Evolutionary conservation across 92 coral and sea anemone genomes (phyloP), one percentile per base, ranked within the genome.

Genomic region (Montipora capitata): DNA sequence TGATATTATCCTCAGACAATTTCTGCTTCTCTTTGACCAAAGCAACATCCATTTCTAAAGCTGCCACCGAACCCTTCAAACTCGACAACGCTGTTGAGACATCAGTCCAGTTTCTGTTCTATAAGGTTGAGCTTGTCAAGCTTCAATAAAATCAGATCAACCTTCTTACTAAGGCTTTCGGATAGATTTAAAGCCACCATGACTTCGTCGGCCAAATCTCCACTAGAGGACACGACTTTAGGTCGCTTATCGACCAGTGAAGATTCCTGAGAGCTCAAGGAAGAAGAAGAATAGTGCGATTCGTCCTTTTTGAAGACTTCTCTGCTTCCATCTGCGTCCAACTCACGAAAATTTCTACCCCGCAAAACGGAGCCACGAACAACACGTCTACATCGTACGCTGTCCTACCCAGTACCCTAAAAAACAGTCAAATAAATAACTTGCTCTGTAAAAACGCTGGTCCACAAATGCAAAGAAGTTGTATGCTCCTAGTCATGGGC

Each of bases 301-400:
- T 10, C 62, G 13, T 5, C 12, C 62, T 14, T 56, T 56, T 56
- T 56, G 9, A 15, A 56, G 12, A 15, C 13, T 13, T 56, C 13
- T 56, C 62, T 56, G 14, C n/a, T 2, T 56, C 62, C n/a, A 10
- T 56, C 62, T 6, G 62, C 62, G 35, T 72, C 84, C 78, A 77
- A 67, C 1, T 45, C 51, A 45, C 51, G 51, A 45, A 45, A 45
- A 2, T 2, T 45, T 45, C 1, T 45, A 2, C 51, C 7, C 51
- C 51, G 51, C 85, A 1, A 59, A 41, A 69, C 44, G 35, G 39
- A 35, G 67, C 93, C 77, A 42, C 45, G 44, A 16, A 76, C 52
- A 57, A 45, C 51, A 45, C 51, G 51, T 45, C 51, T 45, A 5
- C 51, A 45, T 45, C 51, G 51, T 45, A 0, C 51, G 51, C 51